Evolutionary conservation across 1,140 invertebrate genomes (phyloP), one percentile per base, ranked within the genome.

Genomic region (Macrosteles quadrilineatus): DNA sequence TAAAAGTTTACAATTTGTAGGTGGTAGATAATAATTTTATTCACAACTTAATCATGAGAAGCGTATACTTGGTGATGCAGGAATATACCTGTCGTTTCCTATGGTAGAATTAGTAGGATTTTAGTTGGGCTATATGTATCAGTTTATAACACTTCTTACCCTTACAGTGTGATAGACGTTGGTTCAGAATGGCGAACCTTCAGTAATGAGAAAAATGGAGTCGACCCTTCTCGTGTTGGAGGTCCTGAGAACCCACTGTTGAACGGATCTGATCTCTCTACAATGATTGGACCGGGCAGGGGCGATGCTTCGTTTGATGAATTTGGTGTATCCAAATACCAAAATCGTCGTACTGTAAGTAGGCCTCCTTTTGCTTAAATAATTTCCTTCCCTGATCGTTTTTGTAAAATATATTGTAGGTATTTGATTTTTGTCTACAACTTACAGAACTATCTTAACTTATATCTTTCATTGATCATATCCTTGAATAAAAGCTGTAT

Each of bases 141-240:
- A n/a, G n/a, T n/a, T n/a, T n/a, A n/a, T n/a, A n/a, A n/a, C n/a
- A n/a, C n/a, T n/a, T n/a, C 65, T 68, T 66, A 75, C 70, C 72
- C 45, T 84, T 83, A 27, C 77, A 95, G 96, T 79, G 96, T 99
- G 0, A 97, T 99, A 74, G 98, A 99, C 85, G 98, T 99, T n/a
- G 97, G 98, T n/a, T 98, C 97, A n/a, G 98, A 99, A 82, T 99
- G 98, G 98, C 87, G 98, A 81, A 99, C 98, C 64, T 99, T 99
- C 81, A 98, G 95, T 76, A 99, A 99, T 85, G 98, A 99, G 79
- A 98, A 98, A 79, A 90, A 90, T 71, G 93, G 94, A 6, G 93
- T 94, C 1, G 98, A 99, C 85, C 97, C 97, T 25, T 98, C 95
- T 83, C 95, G 98, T 93, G 98, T 99, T 71, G 98, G 98, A 85